Evolutionary conservation across 2,888 invertebrate species (phyloP).

Genomic region (Tyria jacobaeae): DNA sequence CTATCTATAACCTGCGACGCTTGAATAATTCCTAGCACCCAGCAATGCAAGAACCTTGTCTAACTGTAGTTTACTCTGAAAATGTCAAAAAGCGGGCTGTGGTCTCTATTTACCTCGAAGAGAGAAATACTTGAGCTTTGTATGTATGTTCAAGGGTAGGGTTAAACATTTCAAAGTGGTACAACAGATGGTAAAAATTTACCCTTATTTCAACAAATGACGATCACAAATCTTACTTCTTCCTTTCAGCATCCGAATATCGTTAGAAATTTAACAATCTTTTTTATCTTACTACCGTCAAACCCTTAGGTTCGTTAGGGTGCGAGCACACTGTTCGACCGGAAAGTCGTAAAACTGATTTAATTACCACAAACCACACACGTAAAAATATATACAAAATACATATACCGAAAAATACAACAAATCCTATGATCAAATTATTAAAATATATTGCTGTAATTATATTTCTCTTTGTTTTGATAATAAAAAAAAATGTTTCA

Average conservation of each 20-base stretch:
- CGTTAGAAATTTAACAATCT: constrained; percentile 16
- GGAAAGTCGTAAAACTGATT: constrained; percentile 59
- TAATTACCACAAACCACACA: constrained; percentile 53
- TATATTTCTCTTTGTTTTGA: constrained; percentile 23
- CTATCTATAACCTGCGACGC: too few species aligned
- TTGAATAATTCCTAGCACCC: too few species aligned
- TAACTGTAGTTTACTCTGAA: too few species aligned
- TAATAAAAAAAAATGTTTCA: constrained; percentile 7
- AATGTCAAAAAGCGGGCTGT: too few species aligned
- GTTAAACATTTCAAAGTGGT: too few species aligned
- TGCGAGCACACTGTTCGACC: constrained; percentile 44
- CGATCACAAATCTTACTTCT: constrained; percentile 14
- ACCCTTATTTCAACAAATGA: too few species aligned
- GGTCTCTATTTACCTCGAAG: too few species aligned
- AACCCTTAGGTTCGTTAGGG: constrained; percentile 29
- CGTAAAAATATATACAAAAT: constrained; percentile 54
- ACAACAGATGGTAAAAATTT: too few species aligned
- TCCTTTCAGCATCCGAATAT: constrained; percentile 7
- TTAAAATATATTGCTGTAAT: constrained; percentile 40
- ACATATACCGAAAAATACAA: constrained; percentile 49
- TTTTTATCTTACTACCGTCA: constrained; percentile 21
- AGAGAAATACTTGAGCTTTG: too few species aligned
- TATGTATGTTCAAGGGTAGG: too few species aligned
- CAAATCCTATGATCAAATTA: constrained; percentile 48
- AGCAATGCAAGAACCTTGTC: too few species aligned